Evolutionary conservation across 2,113 vertebrate genomes (phyloP).

Genomic region (Hyla sarda): DNA sequence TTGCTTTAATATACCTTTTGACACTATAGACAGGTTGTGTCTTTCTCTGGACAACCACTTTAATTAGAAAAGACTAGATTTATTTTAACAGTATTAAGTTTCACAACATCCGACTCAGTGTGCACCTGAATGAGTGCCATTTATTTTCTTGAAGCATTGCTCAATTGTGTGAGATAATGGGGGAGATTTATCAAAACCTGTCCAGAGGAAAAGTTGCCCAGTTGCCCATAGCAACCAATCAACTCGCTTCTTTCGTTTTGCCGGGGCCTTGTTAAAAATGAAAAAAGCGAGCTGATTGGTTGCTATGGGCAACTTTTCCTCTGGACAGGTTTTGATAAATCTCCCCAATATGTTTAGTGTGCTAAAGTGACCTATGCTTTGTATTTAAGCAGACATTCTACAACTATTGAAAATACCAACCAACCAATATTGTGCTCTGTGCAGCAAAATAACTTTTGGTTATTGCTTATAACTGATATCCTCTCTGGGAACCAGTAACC

Average conservation of each 20-base stretch:
- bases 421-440: conserved; percentile 27
- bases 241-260: too few relatives aligned
- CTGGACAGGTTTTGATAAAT: too few relatives aligned
- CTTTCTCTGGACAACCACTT: too few relatives aligned
- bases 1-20: too few relatives aligned
- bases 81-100: conserved; percentile 62
- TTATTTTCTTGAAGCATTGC: neutral
- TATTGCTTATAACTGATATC: conserved; percentile 50
- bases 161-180: neutral
- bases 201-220: too few relatives aligned
- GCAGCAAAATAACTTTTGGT: conserved; percentile 36
- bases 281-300: too few relatives aligned
- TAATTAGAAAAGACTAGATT: too few relatives aligned
- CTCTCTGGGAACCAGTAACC: conserved; percentile 45
- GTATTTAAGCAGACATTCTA: conserved; percentile 11
- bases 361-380: conserved; percentile 17
- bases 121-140: conserved; percentile 59
- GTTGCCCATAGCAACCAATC: too few relatives aligned
- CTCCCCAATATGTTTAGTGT: conserved; percentile 42
- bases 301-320: too few relatives aligned
- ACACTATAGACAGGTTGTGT: too few relatives aligned
- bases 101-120: conserved; percentile 61
- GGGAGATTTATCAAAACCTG: too few relatives aligned
- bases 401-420: conserved; percentile 20
- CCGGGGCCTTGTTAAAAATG: too few relatives aligned